Conservation (phyloP, 2,113 vertebrate genomes). For the Spea bombifrons region DNA sequence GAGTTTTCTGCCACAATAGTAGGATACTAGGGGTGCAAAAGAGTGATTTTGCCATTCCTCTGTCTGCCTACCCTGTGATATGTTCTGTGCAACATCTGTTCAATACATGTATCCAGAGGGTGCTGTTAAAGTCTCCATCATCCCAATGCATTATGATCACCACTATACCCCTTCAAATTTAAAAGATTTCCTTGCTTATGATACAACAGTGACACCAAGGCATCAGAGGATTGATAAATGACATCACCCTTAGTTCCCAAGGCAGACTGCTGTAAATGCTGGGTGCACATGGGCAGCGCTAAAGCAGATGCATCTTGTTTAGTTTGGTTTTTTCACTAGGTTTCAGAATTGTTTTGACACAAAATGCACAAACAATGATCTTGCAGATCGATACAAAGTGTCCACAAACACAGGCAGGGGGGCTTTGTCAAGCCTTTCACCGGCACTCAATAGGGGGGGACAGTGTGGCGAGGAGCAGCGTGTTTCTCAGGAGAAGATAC, state of each 20-base stretch:
- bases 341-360: conserved; percentile 30
- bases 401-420: conserved; percentile 25
- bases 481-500: not conserved
- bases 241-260: not conserved
- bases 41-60: too few species aligned
- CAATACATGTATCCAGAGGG: too few species aligned
- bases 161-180: too few species aligned
- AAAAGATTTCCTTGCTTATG: not conserved
- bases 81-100: too few species aligned
- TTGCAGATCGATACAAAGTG: conserved; percentile 23
- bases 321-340: not conserved
- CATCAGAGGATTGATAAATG: not conserved
- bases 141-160: too few species aligned
- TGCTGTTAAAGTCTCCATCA: too few species aligned
- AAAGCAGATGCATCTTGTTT: conserved; percentile 41
- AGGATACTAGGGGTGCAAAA: too few species aligned
- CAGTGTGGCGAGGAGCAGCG: conserved; percentile 2
- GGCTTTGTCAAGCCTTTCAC: conserved; percentile 16
- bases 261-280: not conserved
- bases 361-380: conserved; percentile 41
- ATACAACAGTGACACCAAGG: not conserved
- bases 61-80: too few species aligned
- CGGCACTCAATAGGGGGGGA: conserved; percentile 18
- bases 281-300: not conserved
- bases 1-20: too few species aligned